Conservation (phyloP, 2,797 vertebrate genomes). For the Ibycter americanus region DNA sequence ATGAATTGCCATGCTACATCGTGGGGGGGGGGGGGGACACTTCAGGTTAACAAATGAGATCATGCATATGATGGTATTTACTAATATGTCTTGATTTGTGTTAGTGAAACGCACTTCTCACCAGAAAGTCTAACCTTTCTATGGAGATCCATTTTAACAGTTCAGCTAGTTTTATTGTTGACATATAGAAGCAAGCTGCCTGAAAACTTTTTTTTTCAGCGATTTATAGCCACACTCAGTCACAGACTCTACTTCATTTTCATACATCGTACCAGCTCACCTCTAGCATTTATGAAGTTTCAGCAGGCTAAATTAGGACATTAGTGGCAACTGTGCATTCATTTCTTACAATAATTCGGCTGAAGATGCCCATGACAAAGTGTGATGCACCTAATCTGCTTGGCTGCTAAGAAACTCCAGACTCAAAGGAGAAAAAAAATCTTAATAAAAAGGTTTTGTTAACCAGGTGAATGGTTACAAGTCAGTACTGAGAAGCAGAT, state of each 20-base stretch:
- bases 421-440: neutral
- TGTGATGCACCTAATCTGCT: neutral
- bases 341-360: neutral
- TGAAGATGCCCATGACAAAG: neutral
- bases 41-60: neutral
- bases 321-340: neutral
- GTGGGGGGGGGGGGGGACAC: too few relatives aligned
- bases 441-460: neutral
- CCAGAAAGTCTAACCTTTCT: neutral
- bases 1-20: neutral
- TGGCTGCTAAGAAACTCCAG: neutral
- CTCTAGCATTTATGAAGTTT: neutral
- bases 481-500: neutral
- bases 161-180: neutral
- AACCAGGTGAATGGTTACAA: neutral
- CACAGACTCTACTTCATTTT: neutral
- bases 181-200: neutral
- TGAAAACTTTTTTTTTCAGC: neutral
- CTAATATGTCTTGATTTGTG: neutral
- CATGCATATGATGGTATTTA: neutral
- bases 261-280: neutral
- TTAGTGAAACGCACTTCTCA: neutral
- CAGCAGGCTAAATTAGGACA: neutral
- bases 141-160: neutral
- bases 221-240: neutral